Evolutionary conservation across 1,140 invertebrate genomes (phyloP), one percentile per base, ranked within the genome.

Genomic region (Procambarus virginalis): DNA sequence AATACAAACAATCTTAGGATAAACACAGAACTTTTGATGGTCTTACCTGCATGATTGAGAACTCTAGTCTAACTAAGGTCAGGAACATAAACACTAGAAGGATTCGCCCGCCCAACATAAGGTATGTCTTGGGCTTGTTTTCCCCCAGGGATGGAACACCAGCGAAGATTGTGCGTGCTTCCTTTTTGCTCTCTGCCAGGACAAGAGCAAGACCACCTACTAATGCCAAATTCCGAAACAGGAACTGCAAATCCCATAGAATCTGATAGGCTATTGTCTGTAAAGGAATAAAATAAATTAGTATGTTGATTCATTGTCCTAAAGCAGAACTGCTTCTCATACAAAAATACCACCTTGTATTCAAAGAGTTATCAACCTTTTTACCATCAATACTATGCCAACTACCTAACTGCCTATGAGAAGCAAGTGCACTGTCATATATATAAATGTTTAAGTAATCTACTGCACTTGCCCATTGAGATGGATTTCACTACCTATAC

Each of bases 71-170:
- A 81, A 99, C 96, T 22, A 99, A 94, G 2, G 99, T 99, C 91
- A 99, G 96, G 94, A 99, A 99, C 99, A 99, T 99, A 94, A 99
- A 99, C 12, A 99, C 99, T 34, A 99, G 95, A 20, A 99, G 95
- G 90, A 99, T 96, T 92, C 99, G 96, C 49, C 99, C 99, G 89
- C 98, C 97, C 3, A 99, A 95, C 94, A 99, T 98, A 93, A 99
- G 95, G 94, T 99, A 98, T 93, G 97, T 99, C 94, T 99, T 99
- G 22, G 98, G 98, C 93, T 98, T 99, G 94, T 99, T 99, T 92
- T 99, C 98, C 94, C 96, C 98, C 55, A 99, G 94, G 6, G 97
- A 97, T 70, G 99, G 99, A 78, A 99, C 97, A n/a, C 99, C 99
- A 70, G 99, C 99, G 94, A 99, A 99, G 48, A 99, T 94, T 93